Evolutionary conservation across 2,113 vertebrate genomes (phyloP).

Genomic region (Sialia sialis): DNA sequence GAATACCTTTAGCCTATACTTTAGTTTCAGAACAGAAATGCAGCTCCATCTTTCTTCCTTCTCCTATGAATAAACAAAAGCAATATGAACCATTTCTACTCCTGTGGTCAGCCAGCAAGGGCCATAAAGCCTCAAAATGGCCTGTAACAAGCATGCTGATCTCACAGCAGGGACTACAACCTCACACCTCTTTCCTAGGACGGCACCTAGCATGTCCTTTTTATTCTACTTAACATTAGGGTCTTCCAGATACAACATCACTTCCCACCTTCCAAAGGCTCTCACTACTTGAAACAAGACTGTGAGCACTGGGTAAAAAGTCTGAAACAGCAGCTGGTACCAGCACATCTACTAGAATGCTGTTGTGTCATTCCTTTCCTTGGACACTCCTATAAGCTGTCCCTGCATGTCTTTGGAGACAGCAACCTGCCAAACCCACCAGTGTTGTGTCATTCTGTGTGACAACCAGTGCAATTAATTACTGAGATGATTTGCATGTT

Average conservation of each 20-base stretch:
- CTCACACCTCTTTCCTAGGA: not conserved
- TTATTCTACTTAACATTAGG: not conserved
- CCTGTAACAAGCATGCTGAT: not conserved
- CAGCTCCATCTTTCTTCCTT: not conserved
- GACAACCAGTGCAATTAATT: not conserved
- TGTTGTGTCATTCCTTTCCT: not conserved
- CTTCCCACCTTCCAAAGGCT: not conserved
- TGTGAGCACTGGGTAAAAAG: not conserved
- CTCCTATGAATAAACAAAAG: not conserved
- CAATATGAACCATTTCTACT: not conserved
- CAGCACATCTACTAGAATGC: not conserved
- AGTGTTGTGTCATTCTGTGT: not conserved
- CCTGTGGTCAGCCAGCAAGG: not conserved
- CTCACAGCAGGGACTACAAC: not conserved
- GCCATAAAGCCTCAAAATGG: not conserved
- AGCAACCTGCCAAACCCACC: not conserved
- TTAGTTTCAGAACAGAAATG: not conserved
- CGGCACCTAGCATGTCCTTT: not conserved
- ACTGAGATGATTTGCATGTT: not conserved
- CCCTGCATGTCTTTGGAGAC: not conserved
- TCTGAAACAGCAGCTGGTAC: not conserved
- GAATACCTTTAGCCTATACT: not conserved
- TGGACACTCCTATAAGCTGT: accelerated
- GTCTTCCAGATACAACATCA: not conserved
- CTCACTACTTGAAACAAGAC: not conserved